These are phyloP conservation scores for Acanthornis magna DNA, from an alignment of 2,797 vertebrate genomes.

Conservation along the genomic window DNA sequence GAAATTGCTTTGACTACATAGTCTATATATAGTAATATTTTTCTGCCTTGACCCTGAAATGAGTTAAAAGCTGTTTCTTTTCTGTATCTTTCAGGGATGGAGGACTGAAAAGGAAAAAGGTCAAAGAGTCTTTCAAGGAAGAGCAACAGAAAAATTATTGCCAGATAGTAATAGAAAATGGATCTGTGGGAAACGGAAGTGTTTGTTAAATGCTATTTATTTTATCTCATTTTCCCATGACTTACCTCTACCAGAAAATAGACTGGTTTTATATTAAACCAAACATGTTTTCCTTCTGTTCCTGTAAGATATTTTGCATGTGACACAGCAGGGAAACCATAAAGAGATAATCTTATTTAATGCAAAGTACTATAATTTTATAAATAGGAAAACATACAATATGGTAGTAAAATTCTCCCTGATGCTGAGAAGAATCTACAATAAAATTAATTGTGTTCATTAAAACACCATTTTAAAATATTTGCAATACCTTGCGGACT, in stretches of 20 bases:
- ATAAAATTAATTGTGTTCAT: neutral
- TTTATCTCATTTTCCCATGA: neutral
- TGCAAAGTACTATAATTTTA: neutral
- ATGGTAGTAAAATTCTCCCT: neutral
- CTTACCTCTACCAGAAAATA: neutral
- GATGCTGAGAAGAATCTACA: neutral
- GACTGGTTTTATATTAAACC: neutral
- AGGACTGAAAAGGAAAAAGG: conserved; percentile 51
- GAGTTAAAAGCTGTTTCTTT: neutral
- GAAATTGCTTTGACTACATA: neutral
- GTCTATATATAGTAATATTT: neutral
- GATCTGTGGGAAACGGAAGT: neutral
- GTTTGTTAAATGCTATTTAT: conserved; percentile 23
- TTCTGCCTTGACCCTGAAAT: neutral
- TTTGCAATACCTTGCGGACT: neutral
- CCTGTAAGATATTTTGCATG: neutral
- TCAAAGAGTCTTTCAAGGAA: conserved; percentile 59
- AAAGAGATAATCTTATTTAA: neutral
- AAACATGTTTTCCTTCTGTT: neutral
- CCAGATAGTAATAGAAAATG: conserved; percentile 1
- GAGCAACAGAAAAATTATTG: conserved; percentile 61
- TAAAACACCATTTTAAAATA: neutral
- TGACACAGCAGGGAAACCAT: neutral
- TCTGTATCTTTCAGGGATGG: conserved; percentile 53
- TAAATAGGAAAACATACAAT: neutral